These are phyloP conservation scores for Chelon auratus DNA, from an alignment of 2,797 vertebrate genomes.

Conservation along the genomic window DNA sequence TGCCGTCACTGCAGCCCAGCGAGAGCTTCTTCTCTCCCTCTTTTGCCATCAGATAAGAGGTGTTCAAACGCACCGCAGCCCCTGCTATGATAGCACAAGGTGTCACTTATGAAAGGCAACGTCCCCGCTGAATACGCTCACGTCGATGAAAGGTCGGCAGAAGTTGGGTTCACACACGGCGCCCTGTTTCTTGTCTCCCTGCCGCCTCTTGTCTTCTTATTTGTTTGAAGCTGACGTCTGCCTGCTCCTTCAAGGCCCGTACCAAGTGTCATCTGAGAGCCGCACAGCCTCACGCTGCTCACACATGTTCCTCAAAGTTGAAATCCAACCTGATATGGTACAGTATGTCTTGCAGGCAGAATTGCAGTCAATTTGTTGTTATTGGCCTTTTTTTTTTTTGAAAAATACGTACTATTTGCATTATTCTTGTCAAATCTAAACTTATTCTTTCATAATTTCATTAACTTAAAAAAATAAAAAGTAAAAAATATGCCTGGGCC, in stretches of 20 bases:
- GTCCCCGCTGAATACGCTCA: conserved; percentile 71
- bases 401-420: not conserved
- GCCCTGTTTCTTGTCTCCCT: conserved; percentile 58
- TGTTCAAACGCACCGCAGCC: conserved; percentile 68
- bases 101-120: conserved; percentile 78
- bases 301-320: conserved; percentile 15
- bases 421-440: not conserved
- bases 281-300: conserved; percentile 12
- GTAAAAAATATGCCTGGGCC: no score
- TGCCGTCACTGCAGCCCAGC: conserved; percentile 35
- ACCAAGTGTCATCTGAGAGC: conserved; percentile 25
- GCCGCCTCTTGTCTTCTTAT: conserved; percentile 59
- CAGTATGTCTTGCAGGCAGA: not conserved
- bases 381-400: not conserved
- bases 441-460: not conserved
- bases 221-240: conserved; percentile 63
- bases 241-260: conserved; percentile 54
- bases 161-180: conserved; percentile 60
- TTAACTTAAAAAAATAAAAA: no score
- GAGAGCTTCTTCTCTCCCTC: conserved; percentile 53
- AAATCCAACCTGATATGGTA: not conserved
- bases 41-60: conserved; percentile 74
- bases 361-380: conserved; percentile 3
- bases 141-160: conserved; percentile 72
- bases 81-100: conserved; percentile 71